A percentile compares a stretch with the other conserved stretches of the same genome.
phyloP scores from a whole-genome alignment of 2,113 vertebrate species.

The Lucifuga dentata region DNA sequence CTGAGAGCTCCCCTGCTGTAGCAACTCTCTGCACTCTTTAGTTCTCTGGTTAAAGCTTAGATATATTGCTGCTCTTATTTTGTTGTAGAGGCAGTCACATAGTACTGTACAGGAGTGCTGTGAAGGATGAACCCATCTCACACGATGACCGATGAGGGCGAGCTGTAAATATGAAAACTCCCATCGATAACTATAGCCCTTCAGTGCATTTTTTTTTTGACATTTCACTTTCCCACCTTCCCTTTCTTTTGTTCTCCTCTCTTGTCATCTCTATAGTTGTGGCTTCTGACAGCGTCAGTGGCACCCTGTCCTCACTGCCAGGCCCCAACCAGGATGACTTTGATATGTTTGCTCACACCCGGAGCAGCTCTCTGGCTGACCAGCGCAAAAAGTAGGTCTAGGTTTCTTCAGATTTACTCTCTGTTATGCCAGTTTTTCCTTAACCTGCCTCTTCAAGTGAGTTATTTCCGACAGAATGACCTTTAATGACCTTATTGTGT shows the following conservation, averaged over 20 bases:
- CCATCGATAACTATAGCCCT: background rate
- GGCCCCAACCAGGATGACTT: slow-evolving; percentile 89
- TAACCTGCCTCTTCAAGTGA: no score
- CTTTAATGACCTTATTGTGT: no score
- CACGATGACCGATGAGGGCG: background rate
- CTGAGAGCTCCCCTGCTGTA: background rate
- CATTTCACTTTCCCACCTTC: background rate
- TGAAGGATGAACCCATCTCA: background rate
- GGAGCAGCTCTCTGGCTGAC: slow-evolving; percentile 92
- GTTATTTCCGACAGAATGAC: no score
- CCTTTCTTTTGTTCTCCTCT: background rate
- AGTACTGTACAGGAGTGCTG: background rate
- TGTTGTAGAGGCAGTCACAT: background rate
- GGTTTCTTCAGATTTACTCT: background rate
- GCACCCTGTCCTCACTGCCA: slow-evolving; percentile 87
- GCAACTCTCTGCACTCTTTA: background rate
- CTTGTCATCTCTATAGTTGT: slow-evolving; percentile 83
- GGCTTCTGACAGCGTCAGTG: slow-evolving; percentile 86
- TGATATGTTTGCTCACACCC: slow-evolving; percentile 96
- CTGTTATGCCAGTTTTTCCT: no score
- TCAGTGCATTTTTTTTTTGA: background rate
- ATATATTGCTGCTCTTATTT: background rate
- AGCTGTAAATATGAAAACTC: background rate
- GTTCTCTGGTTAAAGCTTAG: slow-evolving; percentile 3
- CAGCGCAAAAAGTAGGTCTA: slow-evolving; percentile 91